phyloP scores from a whole-genome alignment of 2,113 vertebrate species.

The Rousettus leschenaultii region DNA sequence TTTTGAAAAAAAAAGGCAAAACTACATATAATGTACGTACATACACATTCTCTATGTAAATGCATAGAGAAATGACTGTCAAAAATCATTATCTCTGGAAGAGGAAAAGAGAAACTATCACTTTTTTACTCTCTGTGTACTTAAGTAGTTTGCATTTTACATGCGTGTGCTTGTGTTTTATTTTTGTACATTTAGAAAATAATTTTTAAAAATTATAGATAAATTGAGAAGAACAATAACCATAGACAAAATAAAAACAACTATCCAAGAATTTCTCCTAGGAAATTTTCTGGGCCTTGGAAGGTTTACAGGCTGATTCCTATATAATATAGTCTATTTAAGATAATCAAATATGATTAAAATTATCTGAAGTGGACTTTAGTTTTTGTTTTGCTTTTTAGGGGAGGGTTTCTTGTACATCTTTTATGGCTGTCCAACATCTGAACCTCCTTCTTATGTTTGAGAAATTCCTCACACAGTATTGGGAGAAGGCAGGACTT shows the following conservation, averaged over 20 bases:
- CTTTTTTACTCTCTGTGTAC: background rate
- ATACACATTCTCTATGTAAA: background rate
- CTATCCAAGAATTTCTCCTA: background rate
- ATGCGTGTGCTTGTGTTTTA: background rate
- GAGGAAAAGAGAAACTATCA: background rate
- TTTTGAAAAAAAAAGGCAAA: conserved; percentile 28
- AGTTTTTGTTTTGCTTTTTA: background rate
- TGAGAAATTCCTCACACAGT: background rate
- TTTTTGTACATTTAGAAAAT: conserved; percentile 2
- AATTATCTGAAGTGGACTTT: background rate
- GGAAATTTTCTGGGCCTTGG: background rate
- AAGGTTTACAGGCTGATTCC: background rate
- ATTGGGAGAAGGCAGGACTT: background rate
- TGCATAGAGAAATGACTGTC: background rate
- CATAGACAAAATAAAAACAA: conserved; percentile 6
- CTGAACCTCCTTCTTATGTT: background rate
- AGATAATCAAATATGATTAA: conserved; percentile 4
- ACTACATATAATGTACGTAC: background rate
- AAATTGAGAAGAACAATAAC: conserved; percentile 24
- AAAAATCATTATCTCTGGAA: background rate
- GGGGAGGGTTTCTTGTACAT: background rate
- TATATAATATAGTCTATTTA: background rate
- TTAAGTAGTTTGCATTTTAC: background rate
- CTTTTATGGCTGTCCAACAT: background rate
- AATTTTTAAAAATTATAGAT: background rate